Percentiles rank a stretch among this genome's conserved stretches.
Conservation (phyloP, 2,888 invertebrate genomes). For the Agrenia bidenticulata region DNA sequence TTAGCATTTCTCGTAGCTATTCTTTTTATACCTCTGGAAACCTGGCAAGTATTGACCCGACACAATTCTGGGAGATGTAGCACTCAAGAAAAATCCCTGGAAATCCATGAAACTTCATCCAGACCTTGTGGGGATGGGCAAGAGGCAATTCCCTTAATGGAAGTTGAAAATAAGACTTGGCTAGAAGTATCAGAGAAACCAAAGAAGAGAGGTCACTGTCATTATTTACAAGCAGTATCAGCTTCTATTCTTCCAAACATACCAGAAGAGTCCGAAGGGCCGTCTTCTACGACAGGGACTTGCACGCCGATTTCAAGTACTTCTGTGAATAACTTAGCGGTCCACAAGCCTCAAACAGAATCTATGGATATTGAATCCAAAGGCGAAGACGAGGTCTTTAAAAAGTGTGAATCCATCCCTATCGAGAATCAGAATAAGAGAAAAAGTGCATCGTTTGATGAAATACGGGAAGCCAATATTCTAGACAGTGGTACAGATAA, state of each 20-base stretch:
- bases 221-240: slow-evolving; percentile 37
- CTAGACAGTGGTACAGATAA: too few species aligned
- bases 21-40: not conserved
- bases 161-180: not conserved
- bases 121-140: too few species aligned
- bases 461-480: too few species aligned
- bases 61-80: not conserved
- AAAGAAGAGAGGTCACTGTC: slow-evolving; percentile 41
- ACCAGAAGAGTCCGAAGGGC: slow-evolving; percentile 47
- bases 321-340: not conserved
- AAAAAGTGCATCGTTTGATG: too few species aligned
- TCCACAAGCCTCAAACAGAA: not conserved
- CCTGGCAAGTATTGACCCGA: not conserved
- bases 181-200: slow-evolving; percentile 3
- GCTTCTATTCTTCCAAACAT: slow-evolving; percentile 48
- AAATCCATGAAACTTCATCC: too few species aligned
- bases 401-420: too few species aligned
- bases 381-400: too few species aligned
- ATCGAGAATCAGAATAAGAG: too few species aligned
- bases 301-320: not conserved
- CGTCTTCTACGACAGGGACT: slow-evolving; percentile 16
- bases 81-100: too few species aligned
- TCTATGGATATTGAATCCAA: not conserved
- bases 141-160: slow-evolving; percentile 5
- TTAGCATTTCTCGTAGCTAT: slow-evolving; percentile 41